phyloP scores from a whole-genome alignment of 2,888 invertebrate genomes.

The Chalcis sispes region DNA sequence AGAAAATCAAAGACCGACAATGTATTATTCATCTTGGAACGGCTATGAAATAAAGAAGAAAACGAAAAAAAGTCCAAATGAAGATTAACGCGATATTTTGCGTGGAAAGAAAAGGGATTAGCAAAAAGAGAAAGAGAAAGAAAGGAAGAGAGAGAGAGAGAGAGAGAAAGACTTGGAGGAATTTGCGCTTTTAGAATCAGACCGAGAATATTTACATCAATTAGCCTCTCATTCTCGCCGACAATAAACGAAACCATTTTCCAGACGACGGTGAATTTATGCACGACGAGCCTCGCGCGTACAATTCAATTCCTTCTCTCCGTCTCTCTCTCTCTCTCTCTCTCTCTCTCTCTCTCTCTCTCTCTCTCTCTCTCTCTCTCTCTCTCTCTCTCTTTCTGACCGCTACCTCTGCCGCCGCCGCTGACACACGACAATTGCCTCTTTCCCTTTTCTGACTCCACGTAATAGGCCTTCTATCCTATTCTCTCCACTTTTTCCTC shows the following conservation, averaged over 20 bases:
- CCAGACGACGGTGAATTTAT: slow-evolving; percentile 51
- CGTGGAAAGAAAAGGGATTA: slow-evolving; percentile 16
- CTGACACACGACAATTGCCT: slow-evolving; percentile 48
- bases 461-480: background rate
- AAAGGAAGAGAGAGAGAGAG: background rate
- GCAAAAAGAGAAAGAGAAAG: too few relatives aligned
- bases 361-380: too few relatives aligned
- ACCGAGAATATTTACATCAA: slow-evolving; percentile 53
- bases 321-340: too few relatives aligned
- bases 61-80: slow-evolving; percentile 36
- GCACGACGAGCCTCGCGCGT: slow-evolving; percentile 16
- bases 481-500: background rate
- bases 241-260: slow-evolving; percentile 54
- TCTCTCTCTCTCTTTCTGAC: too few relatives aligned
- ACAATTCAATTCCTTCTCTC: slow-evolving; percentile 54
- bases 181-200: slow-evolving; percentile 44
- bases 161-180: slow-evolving; percentile 6
- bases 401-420: slow-evolving; percentile 43
- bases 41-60: too few relatives aligned
- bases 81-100: slow-evolving; percentile 48
- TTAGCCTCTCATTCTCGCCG: slow-evolving; percentile 49
- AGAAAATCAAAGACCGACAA: slow-evolving; percentile 46
- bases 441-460: background rate
- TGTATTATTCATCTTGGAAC: slow-evolving; percentile 49
- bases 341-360: too few relatives aligned